phyloP scores from a whole-genome alignment of 1,140 invertebrate genomes.

The Penaeus indicus region DNA sequence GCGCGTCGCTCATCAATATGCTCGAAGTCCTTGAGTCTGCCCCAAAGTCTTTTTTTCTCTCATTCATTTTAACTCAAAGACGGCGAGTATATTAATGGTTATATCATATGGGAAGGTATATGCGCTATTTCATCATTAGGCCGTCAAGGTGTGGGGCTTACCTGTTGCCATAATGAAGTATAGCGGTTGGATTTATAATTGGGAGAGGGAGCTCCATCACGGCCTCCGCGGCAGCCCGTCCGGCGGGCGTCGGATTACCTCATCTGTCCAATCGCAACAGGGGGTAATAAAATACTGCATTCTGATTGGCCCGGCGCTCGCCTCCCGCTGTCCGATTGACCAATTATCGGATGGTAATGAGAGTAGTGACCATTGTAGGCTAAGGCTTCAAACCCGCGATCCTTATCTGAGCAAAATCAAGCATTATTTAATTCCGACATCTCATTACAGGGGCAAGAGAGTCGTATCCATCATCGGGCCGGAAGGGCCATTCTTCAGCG shows the following conservation, averaged over 20 bases:
- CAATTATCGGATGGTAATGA: slow-evolving; percentile 65
- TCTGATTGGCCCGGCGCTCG: slow-evolving; percentile 49
- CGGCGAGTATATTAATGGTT: too few relatives aligned
- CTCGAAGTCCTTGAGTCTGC: too few relatives aligned
- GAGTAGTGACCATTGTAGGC: slow-evolving; percentile 47
- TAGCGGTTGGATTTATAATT: slow-evolving; percentile 8
- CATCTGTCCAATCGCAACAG: slow-evolving; percentile 58
- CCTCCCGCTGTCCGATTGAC: slow-evolving; percentile 57
- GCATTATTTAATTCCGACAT: slow-evolving; percentile 64
- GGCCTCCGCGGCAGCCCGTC: background rate
- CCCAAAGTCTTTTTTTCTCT: too few relatives aligned
- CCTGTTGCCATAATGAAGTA: slow-evolving; percentile 12
- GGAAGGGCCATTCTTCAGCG: slow-evolving; percentile 32
- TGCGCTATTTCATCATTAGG: background rate
- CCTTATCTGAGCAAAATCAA: slow-evolving; percentile 56
- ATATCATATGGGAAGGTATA: too few relatives aligned
- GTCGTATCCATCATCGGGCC: slow-evolving; percentile 42
- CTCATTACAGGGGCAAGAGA: slow-evolving; percentile 54
- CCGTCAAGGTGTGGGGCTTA: background rate
- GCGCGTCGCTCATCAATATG: too few relatives aligned
- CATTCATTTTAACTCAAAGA: too few relatives aligned
- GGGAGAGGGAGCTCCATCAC: background rate
- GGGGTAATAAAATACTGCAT: slow-evolving; percentile 57
- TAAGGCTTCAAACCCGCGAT: slow-evolving; percentile 37
- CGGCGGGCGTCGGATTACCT: slow-evolving; percentile 46